Base-by-base conservation (phyloP, 2,888 invertebrate genomes). In the Tiliacea citrago region DNA sequence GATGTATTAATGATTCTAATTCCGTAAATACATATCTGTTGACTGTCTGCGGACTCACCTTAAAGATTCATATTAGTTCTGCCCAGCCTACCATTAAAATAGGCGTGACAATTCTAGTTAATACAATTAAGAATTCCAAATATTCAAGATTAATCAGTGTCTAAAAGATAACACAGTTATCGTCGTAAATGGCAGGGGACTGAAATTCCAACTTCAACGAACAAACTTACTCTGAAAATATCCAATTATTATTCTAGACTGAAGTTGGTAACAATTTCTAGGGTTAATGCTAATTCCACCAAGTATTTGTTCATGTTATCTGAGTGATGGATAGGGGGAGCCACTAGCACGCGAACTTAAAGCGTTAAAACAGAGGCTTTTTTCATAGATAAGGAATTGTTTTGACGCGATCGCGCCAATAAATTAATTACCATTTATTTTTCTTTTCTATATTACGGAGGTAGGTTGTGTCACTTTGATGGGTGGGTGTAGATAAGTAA, bases 301-400 rank as follows among this genome's bases (percentile, higher is more conserved):
- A 90, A 91, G 93, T 92, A 92, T 93, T 94, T 91, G 90, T 87
- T 88, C 83, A 85, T 86, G 91, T 93, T 95, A 95, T 95, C 95
- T 93, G 77, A 77, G 91, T 95, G 94, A 95, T 95, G 93, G 93
- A 95, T 95, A 90, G 94, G 74, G 89, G 90, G 88, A 86, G 88
- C 86, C 75, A 84, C 82, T 72, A 83, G 85, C 94, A 94, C 94
- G 94, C 94, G 78, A 94, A 72, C 86, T 68, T 70, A 39, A 73
- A 76, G 86, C 82, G 83, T 70, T 81, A 77, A 75, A 81, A 82
- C 71, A 77, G 79, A 80, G 80, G 76, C 83, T 80, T 86, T 86
- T 80, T 85, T 83, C 75, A 65, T 60, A 83, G 87, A 87, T 87
- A 87, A 86, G 77, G 77, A 79, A 83, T 58, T 66, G 73, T 82